These are phyloP conservation scores for Alviniconcha strummeri DNA, from an alignment of 2,888 invertebrate genomes.

Conservation along the genomic window DNA sequence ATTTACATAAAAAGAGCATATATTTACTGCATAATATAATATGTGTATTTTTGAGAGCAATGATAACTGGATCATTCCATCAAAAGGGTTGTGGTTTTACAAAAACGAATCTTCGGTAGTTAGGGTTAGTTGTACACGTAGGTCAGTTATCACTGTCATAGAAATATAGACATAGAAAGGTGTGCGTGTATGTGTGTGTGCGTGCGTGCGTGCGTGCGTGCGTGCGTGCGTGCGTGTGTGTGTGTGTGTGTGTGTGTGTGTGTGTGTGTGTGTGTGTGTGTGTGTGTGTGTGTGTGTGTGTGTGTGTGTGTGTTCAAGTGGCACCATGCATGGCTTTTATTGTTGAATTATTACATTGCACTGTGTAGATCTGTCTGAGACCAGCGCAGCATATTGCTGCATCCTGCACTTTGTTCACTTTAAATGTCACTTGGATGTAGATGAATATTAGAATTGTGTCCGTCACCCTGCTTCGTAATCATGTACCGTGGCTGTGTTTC, in stretches of 20 bases:
- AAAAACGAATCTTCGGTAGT: constrained; percentile 7
- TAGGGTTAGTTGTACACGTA: background rate
- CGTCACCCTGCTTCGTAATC: background rate
- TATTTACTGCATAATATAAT: background rate
- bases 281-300: constrained; percentile 20
- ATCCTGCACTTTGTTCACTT: background rate
- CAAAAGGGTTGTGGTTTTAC: constrained; percentile 23
- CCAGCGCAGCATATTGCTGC: background rate
- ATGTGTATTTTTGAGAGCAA: constrained; percentile 6
- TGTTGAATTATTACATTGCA: background rate
- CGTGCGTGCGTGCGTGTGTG: constrained; percentile 1
- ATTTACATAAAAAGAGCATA: background rate
- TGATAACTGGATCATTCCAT: constrained; percentile 19
- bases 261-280: background rate
- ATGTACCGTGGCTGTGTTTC: background rate
- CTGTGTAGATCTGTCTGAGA: background rate
- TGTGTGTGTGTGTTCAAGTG: constrained; percentile 4
- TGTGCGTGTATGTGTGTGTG: constrained; percentile 15
- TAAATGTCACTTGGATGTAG: background rate
- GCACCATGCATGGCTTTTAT: background rate
- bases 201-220: constrained; percentile 5
- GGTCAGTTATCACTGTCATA: too few relatives aligned
- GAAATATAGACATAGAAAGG: background rate
- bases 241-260: background rate
- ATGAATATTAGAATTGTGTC: background rate